Percentiles rank a stretch among this genome's conserved stretches.
These are phyloP conservation scores for Vidua chalybeata DNA, from an alignment of 2,113 vertebrate species.

Conservation along the genomic window DNA sequence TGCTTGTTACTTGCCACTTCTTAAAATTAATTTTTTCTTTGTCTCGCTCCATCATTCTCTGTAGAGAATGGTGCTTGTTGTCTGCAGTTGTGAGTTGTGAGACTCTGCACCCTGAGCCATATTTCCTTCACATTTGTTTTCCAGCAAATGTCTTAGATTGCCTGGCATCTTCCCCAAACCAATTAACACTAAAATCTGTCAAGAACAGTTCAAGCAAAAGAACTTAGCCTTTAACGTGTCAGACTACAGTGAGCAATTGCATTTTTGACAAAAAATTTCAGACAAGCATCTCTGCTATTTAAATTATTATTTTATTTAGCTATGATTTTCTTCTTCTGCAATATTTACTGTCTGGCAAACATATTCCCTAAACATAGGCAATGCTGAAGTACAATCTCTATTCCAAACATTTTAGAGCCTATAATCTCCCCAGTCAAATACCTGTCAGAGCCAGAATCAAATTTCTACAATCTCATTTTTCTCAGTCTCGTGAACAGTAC, in stretches of 20 bases:
- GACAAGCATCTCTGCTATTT: constrained; percentile 1
- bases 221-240: constrained; percentile 24
- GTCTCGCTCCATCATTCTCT: not conserved
- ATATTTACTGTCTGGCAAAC: not conserved
- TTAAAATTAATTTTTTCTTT: not conserved
- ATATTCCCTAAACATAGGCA: constrained; percentile 31
- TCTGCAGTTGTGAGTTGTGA: constrained; percentile 19
- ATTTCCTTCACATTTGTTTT: constrained; percentile 55
- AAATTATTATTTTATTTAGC: constrained; percentile 53
- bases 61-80: not conserved
- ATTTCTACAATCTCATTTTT: constrained; percentile 28
- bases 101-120: not conserved
- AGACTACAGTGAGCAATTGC: constrained; percentile 32
- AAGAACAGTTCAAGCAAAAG: constrained; percentile 37
- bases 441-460: constrained; percentile 3
- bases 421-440: constrained; percentile 45
- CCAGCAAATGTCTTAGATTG: constrained; percentile 30
- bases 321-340: not conserved
- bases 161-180: constrained; percentile 64
- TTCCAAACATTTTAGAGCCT: constrained; percentile 41
- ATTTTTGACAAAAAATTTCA: constrained; percentile 45
- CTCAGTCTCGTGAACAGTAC: not conserved
- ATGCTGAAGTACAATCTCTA: not conserved
- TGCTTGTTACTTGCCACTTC: not conserved
- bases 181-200: constrained; percentile 64